Conservation (phyloP, 2,113 vertebrate species). For the Malurus melanocephalus region DNA sequence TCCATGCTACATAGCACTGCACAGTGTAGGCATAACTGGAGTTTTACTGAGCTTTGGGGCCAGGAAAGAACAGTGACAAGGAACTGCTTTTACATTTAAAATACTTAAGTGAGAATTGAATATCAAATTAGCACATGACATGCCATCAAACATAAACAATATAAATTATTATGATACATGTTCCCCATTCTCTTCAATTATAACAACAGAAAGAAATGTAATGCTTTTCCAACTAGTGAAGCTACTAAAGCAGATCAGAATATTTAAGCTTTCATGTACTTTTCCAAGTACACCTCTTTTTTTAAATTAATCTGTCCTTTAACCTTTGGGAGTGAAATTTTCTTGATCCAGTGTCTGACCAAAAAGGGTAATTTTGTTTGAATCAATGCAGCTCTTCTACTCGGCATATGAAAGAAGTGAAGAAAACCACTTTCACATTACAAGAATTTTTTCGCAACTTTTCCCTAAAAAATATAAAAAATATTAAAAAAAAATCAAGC, state of each 20-base stretch:
- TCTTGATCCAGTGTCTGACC: neutral
- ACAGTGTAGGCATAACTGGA: neutral
- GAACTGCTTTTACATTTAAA: constrained; percentile 9
- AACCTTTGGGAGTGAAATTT: neutral
- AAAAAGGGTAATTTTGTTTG: constrained; percentile 7
- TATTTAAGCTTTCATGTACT: neutral
- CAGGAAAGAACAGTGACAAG: neutral
- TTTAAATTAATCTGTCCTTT: neutral
- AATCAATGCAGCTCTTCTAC: constrained; percentile 19
- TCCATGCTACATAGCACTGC: neutral
- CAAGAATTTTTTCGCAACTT: neutral
- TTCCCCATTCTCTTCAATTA: neutral
- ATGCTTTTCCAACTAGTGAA: neutral
- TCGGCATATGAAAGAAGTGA: constrained; percentile 19
- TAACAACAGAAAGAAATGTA: neutral
- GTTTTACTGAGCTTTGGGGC: neutral
- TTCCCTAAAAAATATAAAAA: neutral
- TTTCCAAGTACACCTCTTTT: neutral
- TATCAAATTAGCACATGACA: constrained; percentile 13
- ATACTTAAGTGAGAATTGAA: constrained; percentile 7
- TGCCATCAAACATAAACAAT: constrained; percentile 32
- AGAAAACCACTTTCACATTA: constrained; percentile 25
- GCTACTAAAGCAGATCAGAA: neutral
- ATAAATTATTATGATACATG: neutral
- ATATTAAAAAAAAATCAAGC: neutral